Base-by-base conservation (phyloP, 2,797 vertebrate genomes). In the Geotria australis region DNA sequence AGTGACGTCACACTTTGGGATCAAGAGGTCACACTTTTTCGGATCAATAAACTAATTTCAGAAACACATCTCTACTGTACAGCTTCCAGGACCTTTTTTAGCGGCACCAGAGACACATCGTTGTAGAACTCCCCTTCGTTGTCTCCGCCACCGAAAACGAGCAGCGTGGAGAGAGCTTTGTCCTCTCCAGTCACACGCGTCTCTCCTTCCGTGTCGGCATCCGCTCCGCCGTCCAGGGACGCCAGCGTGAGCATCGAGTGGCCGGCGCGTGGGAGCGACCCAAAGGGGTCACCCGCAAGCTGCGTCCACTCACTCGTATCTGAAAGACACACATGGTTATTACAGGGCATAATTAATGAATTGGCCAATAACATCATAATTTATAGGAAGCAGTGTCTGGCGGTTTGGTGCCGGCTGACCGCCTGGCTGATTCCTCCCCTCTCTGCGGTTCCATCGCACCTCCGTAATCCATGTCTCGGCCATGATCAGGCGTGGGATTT, bases 141-240 rank as follows among this genome's bases (percentile, higher is more conserved):
- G 62, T 83, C 75, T 1, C 78, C 80, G 6, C 84, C 83, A n/a
- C 81, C 83, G 10, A 85, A 85, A 60, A 85, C 66, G 58, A 86
- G 65, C 58, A 85, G 48, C 0, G 60, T 70, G n/a, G 66, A 61
- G 3, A 60, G 58, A 58, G 66, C 59, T 24, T 38, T 24, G 24
- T 38, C 24, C 24, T 24, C 24, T 24, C 24, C 24, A 5, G 24
- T 38, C 24, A 24, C n/a, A n/a, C n/a, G n/a, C 6, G 56, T 55
- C 46, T 62, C 66, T 24, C 64, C 65, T 2, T 63, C 62, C 57
- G 70, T 67, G 59, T 70, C 67, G 3, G 55, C 6, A 13, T 71
- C 66, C 1, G 60, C 64, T 24, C 24, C 24, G 24, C 62, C 48
- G 55, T 58, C 47, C 15, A 65, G 56, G 15, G 64, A 61, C 24